phyloP scores from a whole-genome alignment of 2,888 invertebrate genomes.

The Agriopis leucophaearia region DNA sequence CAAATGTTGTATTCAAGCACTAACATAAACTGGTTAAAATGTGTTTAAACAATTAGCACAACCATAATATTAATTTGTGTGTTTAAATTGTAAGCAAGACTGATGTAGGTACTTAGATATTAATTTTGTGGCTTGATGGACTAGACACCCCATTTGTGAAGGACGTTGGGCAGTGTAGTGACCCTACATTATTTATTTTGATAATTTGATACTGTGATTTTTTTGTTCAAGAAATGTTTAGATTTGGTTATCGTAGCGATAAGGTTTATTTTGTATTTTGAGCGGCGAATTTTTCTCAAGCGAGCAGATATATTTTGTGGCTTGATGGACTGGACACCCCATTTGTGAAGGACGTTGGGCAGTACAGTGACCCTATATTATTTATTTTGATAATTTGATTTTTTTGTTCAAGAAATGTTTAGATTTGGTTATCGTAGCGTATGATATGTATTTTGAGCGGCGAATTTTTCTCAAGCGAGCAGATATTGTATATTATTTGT shows the following conservation, averaged over 20 bases:
- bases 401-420: constrained; percentile 5
- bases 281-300: neutral
- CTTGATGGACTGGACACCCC: neutral
- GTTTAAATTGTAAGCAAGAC: neutral
- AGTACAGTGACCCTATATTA: neutral
- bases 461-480: neutral
- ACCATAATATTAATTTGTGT: neutral
- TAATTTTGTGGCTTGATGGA: neutral
- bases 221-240: constrained; percentile 3
- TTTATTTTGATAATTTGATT: neutral
- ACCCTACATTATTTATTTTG: neutral
- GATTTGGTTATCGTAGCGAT: constrained; percentile 6
- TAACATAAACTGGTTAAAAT: constrained; percentile 10
- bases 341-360: neutral
- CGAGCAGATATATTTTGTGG: neutral
- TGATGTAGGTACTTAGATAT: neutral
- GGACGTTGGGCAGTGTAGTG: neutral
- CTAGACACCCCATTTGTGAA: neutral
- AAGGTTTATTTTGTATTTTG: neutral
- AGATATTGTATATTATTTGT: neutral
- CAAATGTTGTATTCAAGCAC: neutral
- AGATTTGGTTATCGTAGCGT: constrained; percentile 5
- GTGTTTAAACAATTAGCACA: constrained; percentile 4
- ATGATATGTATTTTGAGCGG: neutral
- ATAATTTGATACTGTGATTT: neutral